These are phyloP conservation scores for Synaphobranchus kaupii DNA, from an alignment of 2,797 vertebrate genomes.

Conservation along the genomic window DNA sequence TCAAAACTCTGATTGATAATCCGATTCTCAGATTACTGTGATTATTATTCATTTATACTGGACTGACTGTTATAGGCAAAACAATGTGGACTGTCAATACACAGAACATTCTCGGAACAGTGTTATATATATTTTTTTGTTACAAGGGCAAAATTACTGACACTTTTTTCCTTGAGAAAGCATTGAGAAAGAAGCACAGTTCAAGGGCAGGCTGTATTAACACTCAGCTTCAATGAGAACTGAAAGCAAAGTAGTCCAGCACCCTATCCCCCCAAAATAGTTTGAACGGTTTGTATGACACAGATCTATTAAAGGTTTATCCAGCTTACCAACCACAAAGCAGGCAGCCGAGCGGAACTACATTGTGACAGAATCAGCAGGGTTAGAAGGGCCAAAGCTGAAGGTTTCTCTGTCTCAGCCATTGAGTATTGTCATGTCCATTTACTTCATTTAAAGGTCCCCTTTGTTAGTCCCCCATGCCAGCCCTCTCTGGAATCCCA, in stretches of 20 bases:
- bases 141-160: not conserved
- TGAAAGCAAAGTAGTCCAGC: not conserved
- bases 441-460: constrained; percentile 60
- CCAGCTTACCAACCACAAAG: constrained; percentile 18
- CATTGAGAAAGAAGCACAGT: not conserved
- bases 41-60: no score
- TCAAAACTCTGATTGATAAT: no score
- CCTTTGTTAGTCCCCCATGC: constrained; percentile 60
- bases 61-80: not conserved
- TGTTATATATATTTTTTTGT: not conserved
- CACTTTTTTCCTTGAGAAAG: not conserved
- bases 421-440: constrained; percentile 55
- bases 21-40: no score
- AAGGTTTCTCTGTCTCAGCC: constrained; percentile 8
- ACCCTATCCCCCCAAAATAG: not conserved
- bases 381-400: not conserved
- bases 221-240: not conserved
- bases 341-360: constrained; percentile 22
- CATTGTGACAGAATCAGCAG: not conserved
- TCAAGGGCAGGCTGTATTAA: not conserved
- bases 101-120: not conserved
- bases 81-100: not conserved
- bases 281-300: not conserved
- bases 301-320: constrained; percentile 15
- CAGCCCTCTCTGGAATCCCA: constrained; percentile 53